phyloP scores from a whole-genome alignment of 2,113 vertebrate genomes.

The Oncorhynchus gorbuscha region DNA sequence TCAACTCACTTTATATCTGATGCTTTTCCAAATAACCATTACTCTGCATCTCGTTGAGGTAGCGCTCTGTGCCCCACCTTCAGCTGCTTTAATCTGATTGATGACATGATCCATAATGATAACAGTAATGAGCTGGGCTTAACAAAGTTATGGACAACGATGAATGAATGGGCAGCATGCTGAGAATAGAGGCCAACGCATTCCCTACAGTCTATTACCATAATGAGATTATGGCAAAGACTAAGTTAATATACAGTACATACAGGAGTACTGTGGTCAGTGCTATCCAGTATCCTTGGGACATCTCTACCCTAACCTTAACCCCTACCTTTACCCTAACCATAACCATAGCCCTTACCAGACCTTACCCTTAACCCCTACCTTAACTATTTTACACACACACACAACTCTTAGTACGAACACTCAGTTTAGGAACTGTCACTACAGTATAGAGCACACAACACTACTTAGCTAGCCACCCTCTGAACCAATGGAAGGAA shows the following conservation, averaged over 20 bases:
- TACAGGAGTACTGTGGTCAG: too few species aligned
- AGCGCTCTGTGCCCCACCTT: slow-evolving; percentile 8
- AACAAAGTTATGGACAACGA: slow-evolving; percentile 30
- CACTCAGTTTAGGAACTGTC: neutral
- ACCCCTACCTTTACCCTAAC: too few species aligned
- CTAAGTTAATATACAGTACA: slow-evolving; percentile 21
- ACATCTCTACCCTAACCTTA: too few species aligned
- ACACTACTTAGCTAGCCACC: neutral
- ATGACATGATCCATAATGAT: neutral
- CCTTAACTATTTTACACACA: too few species aligned
- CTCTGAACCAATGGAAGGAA: neutral
- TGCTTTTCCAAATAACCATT: slow-evolving; percentile 5
- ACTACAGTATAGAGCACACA: neutral
- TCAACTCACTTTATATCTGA: neutral
- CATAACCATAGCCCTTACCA: too few species aligned
- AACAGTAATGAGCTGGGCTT: slow-evolving; percentile 30
- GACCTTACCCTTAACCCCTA: too few species aligned
- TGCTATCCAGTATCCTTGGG: too few species aligned
- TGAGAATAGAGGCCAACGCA: slow-evolving; percentile 33
- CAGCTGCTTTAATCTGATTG: slow-evolving; percentile 18
- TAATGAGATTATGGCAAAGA: slow-evolving; percentile 42
- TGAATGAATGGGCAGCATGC: slow-evolving; percentile 22
- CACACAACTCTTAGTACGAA: neutral
- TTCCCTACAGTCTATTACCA: slow-evolving; percentile 45
- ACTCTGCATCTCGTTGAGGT: slow-evolving; percentile 2